Evolutionary conservation across 2,888 invertebrate genomes (phyloP), one percentile per base, ranked within the genome.

Genomic region (Ochlodes sylvanus): DNA sequence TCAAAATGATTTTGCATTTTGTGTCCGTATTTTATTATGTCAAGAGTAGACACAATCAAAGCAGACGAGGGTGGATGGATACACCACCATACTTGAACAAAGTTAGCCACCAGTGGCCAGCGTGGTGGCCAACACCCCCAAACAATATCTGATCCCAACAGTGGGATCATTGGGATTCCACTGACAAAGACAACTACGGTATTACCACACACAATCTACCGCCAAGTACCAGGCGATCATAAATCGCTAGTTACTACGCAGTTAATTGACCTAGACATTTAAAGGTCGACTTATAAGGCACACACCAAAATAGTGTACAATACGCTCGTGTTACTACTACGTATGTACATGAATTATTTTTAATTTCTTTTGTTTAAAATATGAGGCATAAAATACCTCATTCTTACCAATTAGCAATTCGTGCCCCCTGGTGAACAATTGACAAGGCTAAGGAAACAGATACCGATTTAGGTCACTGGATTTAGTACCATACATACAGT

Each of bases 251-350:
- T 17, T 50, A 50, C 7, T 19, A 50, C 50, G 50, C 19, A 50
- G 50, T 50, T 10, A 12, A 21, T 50, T 50, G 50, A 50, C 50
- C 50, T 50, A 50, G 50, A 50, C 50, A 19, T 50, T 50, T 19
- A 50, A 50, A 50, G 50, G 50, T 50, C 50, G 50, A n/a, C 44
- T 15, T 10, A 19, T 17, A 50, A 19, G 50, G 50, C 17, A 5
- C 17, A n/a, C 2, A 50, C 50, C 12, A 19, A 50, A 50, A 50
- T 50, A 50, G 19, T n/a, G n/a, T n/a, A n/a, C n/a, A n/a, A n/a
- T n/a, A n/a, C n/a, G n/a, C n/a, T n/a, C 17, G 17, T 7, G 17
- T 17, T 47, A 9, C 9, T 10, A 38, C 38, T 38, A 38, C 38
- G 38, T 12, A 38, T 12, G n/a, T n/a, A n/a, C 38, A 38, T 27